Evolutionary conservation across 2,888 invertebrate genomes (phyloP), one percentile per base, ranked within the genome.

Genomic region (Pandemis heparana): DNA sequence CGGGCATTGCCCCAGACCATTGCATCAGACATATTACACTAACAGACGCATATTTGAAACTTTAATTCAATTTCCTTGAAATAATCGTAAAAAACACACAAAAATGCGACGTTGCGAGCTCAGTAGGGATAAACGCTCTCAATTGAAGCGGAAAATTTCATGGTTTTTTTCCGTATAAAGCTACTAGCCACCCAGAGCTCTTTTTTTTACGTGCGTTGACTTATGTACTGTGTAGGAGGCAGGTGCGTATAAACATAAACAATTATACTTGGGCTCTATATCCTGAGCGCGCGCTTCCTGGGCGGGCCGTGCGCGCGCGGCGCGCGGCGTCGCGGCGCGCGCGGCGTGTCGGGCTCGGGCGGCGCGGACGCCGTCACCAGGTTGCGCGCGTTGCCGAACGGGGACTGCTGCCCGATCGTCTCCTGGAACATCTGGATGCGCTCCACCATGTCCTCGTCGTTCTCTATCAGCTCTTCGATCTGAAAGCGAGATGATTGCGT

Each of bases 381-480:
- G 84, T 94, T 94, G 67, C 93, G 90, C 65, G 86, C 75, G 84
- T 93, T 93, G 14, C 92, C 91, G 79, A 89, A 83, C 60, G 85
- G 81, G 60, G 86, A 79, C 82, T 88, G 85, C 70, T 83, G 76
- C 0, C 90, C 90, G 77, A 91, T 90, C 32, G 85, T 90, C 80
- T 88, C 85, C 69, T 92, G 91, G 86, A 94, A 93, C 70, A 85
- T 85, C 38, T 83, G 86, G 56, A 94, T 84, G 56, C 89, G 87
- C 75, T 84, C 84, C 76, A 93, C 85, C 5, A 94, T 79, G 76
- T 92, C 92, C 72, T 89, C 89, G 83, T 94, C 92, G 80, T 87
- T 89, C 60, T 93, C 89, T 46, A 94, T 88, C 1, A 93, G 76
- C 79, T 94, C 94, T 75, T 90, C 90, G 78, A 94, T 92, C 94